Percentiles rank a stretch among this genome's conserved stretches.
These are phyloP conservation scores for Neelides sp. DNA, from an alignment of 1,140 invertebrate species.

Conservation along the genomic window DNA sequence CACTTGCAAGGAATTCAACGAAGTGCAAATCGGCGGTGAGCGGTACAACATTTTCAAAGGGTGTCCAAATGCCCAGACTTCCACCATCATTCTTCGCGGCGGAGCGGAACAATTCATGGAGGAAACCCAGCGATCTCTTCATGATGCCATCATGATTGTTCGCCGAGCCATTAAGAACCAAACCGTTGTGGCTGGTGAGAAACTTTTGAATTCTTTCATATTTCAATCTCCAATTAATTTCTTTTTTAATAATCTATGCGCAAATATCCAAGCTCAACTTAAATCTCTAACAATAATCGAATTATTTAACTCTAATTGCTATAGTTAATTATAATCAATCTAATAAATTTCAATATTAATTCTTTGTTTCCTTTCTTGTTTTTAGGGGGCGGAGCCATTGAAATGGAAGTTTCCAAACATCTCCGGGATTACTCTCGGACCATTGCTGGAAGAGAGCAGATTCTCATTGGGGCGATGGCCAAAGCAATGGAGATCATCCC, in stretches of 20 bases:
- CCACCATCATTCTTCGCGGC: constrained; percentile 87
- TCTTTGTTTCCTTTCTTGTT: constrained; percentile 6
- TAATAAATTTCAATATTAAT: no score
- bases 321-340: no score
- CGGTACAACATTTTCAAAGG: constrained; percentile 69
- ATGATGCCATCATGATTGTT: constrained; percentile 99
- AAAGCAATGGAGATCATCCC: constrained; percentile 93
- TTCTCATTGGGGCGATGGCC: constrained; percentile 83
- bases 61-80: constrained; percentile 86
- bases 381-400: constrained; percentile 85
- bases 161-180: constrained; percentile 89
- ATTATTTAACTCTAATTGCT: no score
- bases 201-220: no score
- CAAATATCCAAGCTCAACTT: no score
- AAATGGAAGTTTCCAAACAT: constrained; percentile 92
- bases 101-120: constrained; percentile 98
- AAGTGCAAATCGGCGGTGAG: constrained; percentile 88
- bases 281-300: no score
- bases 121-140: constrained; percentile 94
- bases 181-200: constrained; percentile 64
- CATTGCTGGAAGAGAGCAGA: constrained; percentile 91
- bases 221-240: background rate
- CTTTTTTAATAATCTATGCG: no score
- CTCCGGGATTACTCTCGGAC: constrained; percentile 79
- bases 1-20: constrained; percentile 75